Evolutionary conservation across 1,140 invertebrate species (phyloP).

Genomic region (Drosophila guanche): DNA sequence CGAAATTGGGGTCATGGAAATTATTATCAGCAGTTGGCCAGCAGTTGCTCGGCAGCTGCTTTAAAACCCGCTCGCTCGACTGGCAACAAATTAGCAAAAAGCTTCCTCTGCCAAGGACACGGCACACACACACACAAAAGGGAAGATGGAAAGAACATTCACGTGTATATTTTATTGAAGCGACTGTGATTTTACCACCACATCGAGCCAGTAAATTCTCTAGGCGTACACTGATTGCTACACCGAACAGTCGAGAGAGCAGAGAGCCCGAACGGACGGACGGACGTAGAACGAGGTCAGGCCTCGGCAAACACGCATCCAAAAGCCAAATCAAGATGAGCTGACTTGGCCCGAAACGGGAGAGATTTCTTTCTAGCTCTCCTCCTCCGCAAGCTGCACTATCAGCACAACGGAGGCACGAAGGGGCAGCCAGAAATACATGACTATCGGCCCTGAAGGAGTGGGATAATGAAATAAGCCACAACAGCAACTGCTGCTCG

Average conservation of each 20-base stretch:
- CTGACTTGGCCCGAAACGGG: conserved; percentile 44
- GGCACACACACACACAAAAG: background rate
- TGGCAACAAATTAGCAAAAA: conserved; percentile 39
- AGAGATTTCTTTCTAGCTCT: conserved; percentile 31
- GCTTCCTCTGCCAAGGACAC: conserved; percentile 28
- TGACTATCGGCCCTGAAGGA: conserved; percentile 14
- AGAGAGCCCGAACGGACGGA: conserved; percentile 4
- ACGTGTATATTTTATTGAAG: conserved; percentile 72
- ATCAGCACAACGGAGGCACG: conserved; percentile 33
- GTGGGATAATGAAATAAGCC: conserved; percentile 58
- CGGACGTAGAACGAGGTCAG: conserved; percentile 43
- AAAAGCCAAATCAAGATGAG: conserved; percentile 55
- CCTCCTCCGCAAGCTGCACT: conserved; percentile 20
- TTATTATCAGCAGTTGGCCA: conserved; percentile 37
- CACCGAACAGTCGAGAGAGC: conserved; percentile 13
- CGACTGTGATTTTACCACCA: conserved; percentile 48
- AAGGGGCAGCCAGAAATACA: conserved; percentile 21
- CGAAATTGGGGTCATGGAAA: conserved; percentile 2
- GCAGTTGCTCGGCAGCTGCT: conserved; percentile 13
- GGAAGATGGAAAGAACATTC: conserved; percentile 18
- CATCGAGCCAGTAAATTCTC: conserved; percentile 51
- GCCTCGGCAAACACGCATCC: conserved; percentile 49
- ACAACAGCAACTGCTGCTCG: conserved; percentile 49
- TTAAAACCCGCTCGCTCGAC: conserved; percentile 11
- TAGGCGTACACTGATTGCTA: conserved; percentile 55